A percentile compares a stretch with the other conserved stretches of the same genome.
Evolutionary conservation across 2,113 vertebrate species (phyloP).

Genomic region (Platycercus adscitus): DNA sequence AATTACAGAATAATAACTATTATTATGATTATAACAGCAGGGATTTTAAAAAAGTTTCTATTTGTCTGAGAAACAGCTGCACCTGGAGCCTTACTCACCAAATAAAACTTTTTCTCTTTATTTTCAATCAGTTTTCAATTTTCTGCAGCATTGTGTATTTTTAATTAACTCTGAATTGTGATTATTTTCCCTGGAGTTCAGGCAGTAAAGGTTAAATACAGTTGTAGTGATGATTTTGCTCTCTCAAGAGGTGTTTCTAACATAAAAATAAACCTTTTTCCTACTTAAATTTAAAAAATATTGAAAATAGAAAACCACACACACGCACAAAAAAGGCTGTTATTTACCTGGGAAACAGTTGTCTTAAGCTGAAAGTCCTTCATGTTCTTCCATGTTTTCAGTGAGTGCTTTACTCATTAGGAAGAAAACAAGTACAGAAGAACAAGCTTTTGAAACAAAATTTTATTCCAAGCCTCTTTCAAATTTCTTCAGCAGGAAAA

Average conservation of each 20-base stretch:
- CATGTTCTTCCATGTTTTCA: not conserved
- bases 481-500: not conserved
- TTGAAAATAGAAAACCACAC: not conserved
- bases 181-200: conserved; percentile 23
- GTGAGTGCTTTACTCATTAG: not conserved
- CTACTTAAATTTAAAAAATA: not conserved
- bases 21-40: not conserved
- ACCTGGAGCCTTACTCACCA: not conserved
- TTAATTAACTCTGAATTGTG: conserved; percentile 32
- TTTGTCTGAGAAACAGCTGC: conserved; percentile 1
- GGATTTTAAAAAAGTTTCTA: not conserved
- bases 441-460: not conserved
- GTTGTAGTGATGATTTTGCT: not conserved
- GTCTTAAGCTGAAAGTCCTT: not conserved
- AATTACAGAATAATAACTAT: conserved; percentile 12
- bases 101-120: not conserved
- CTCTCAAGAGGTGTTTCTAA: not conserved
- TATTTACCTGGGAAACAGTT: not conserved
- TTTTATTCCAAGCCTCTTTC: not conserved
- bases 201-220: not conserved
- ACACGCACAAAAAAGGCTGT: not conserved
- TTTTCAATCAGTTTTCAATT: conserved; percentile 30
- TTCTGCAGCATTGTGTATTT: not conserved
- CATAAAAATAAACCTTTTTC: not conserved
- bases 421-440: not conserved